phyloP scores from a whole-genome alignment of 1,140 invertebrate genomes.

The Brachionus manjavacas region DNA sequence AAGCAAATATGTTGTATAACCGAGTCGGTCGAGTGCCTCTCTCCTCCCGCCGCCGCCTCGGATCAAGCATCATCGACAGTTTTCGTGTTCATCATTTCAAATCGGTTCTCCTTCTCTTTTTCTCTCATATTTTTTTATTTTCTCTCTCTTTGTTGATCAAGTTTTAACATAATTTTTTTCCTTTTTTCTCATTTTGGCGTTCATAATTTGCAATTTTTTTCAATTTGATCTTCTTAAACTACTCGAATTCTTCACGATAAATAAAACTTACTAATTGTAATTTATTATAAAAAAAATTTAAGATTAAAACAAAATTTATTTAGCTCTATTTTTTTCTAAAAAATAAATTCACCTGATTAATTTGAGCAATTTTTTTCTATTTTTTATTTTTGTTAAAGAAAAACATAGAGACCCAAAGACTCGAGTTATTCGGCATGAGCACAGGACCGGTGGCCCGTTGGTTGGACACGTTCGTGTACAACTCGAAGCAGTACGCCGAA shows the following conservation, averaged over 20 bases:
- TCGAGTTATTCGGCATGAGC: not conserved
- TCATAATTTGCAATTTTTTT: conserved; percentile 32
- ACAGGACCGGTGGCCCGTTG: conserved; percentile 18
- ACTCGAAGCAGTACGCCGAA: conserved; percentile 33
- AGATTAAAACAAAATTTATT: not conserved
- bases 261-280: conserved; percentile 35
- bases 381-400: not conserved
- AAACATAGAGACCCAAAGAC: not conserved
- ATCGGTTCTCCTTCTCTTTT: conserved; percentile 8
- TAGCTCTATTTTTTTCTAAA: not conserved
- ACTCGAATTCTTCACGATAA: not conserved
- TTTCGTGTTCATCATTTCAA: conserved; percentile 30
- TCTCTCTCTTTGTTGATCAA: not conserved
- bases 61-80: not conserved
- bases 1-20: not conserved
- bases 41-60: not conserved
- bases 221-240: conserved; percentile 29
- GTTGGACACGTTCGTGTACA: conserved; percentile 37
- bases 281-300: conserved; percentile 20
- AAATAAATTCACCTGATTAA: conserved; percentile 38
- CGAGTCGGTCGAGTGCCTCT: not conserved
- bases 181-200: conserved; percentile 23
- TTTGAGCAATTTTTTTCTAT: not conserved
- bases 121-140: not conserved
- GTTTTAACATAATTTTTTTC: conserved; percentile 37